Percentiles rank a stretch among this genome's conserved stretches.
Conservation (phyloP, 2,113 vertebrate species). For the Protobothrops mucrosquamatus region DNA sequence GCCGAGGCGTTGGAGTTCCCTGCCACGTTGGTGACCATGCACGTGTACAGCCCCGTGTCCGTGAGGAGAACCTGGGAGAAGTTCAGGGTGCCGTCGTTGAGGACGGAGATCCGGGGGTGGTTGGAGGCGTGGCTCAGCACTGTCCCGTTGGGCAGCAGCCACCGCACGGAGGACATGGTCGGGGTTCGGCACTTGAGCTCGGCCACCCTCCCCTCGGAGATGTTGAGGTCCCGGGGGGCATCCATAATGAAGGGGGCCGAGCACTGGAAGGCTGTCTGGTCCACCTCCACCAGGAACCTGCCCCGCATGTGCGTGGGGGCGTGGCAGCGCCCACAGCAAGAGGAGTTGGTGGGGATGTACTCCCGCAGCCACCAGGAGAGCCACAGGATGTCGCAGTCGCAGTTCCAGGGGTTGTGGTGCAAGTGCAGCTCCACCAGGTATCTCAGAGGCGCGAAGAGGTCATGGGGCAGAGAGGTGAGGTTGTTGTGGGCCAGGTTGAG, state of each 20-base stretch:
- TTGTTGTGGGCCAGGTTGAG: slow-evolving; percentile 99
- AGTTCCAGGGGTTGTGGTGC: slow-evolving; percentile 98
- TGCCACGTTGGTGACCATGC: slow-evolving; percentile 98
- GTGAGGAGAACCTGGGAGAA: slow-evolving; percentile 88
- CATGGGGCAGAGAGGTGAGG: slow-evolving; percentile 92
- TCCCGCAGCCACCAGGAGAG: slow-evolving; percentile 95
- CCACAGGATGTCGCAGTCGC: slow-evolving; percentile 97
- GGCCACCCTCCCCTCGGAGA: slow-evolving; percentile 90
- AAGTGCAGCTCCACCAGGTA: slow-evolving; percentile 95
- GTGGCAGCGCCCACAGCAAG: slow-evolving; percentile 96
- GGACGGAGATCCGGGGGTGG: slow-evolving; percentile 88
- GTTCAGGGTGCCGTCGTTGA: slow-evolving; percentile 93
- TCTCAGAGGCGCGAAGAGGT: slow-evolving; percentile 91
- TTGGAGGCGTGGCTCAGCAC: slow-evolving; percentile 91
- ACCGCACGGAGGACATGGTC: slow-evolving; percentile 92
- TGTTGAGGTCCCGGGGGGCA: slow-evolving; percentile 91
- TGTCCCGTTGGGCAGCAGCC: slow-evolving; percentile 92
- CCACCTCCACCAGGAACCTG: slow-evolving; percentile 91
- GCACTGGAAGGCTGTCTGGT: slow-evolving; percentile 91
- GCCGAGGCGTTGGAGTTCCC: slow-evolving; percentile 96
- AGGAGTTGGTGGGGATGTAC: slow-evolving; percentile 96
- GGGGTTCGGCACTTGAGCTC: slow-evolving; percentile 94
- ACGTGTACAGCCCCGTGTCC: slow-evolving; percentile 93
- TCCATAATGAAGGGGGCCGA: slow-evolving; percentile 95
- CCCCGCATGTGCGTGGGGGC: slow-evolving; percentile 88